phyloP scores from a whole-genome alignment of 2,113 vertebrate genomes.

The Albula goreensis region DNA sequence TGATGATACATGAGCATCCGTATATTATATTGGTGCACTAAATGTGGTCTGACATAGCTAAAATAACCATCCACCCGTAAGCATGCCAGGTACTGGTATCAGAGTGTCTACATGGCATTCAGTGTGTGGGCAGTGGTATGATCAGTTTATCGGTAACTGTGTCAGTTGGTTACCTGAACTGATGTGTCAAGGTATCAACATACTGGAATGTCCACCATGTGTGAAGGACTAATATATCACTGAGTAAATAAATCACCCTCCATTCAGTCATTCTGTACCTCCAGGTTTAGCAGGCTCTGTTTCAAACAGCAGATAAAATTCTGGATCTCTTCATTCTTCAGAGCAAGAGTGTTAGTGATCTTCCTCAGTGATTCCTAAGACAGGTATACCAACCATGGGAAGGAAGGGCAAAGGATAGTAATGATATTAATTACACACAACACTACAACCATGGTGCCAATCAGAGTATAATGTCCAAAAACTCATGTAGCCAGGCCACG shows the following conservation, averaged over 20 bases:
- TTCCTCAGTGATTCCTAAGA: slow-evolving; percentile 82
- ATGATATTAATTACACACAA: not conserved
- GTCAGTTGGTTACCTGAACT: not conserved
- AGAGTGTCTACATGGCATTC: too few relatives aligned
- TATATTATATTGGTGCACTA: too few relatives aligned
- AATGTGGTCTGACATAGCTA: not conserved
- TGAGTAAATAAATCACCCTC: not conserved
- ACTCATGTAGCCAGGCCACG: not conserved
- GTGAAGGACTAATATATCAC: not conserved
- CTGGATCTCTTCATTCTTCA: slow-evolving; percentile 94
- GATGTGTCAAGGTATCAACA: not conserved
- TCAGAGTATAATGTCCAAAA: too few relatives aligned
- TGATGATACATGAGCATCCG: not conserved
- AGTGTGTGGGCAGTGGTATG: not conserved
- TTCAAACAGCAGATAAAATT: slow-evolving; percentile 88
- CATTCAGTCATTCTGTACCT: slow-evolving; percentile 62
- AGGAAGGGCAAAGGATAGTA: not conserved
- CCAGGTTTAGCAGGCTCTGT: slow-evolving; percentile 85
- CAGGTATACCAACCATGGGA: not conserved
- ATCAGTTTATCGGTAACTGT: not conserved
- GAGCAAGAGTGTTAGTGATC: slow-evolving; percentile 86
- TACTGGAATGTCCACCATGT: not conserved
- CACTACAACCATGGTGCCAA: too few relatives aligned
- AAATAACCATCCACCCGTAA: not conserved
- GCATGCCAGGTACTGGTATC: not conserved